phyloP scores from a whole-genome alignment of 2,888 invertebrate species.

The Microchrysa polita region DNA sequence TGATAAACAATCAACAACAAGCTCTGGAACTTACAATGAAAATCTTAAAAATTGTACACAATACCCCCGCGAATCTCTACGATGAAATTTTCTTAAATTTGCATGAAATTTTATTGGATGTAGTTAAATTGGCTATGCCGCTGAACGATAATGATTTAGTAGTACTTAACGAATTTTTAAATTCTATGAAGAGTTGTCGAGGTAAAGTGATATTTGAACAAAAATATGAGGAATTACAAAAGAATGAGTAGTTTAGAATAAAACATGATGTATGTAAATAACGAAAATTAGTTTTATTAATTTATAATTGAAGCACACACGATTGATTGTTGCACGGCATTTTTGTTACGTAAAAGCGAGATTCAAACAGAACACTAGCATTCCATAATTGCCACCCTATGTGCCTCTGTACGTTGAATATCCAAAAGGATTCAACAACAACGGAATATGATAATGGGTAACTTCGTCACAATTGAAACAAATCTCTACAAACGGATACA shows the following conservation, averaged over 20 bases:
- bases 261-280: no score
- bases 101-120: conserved; percentile 54
- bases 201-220: conserved; percentile 55
- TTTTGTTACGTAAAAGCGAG: no score
- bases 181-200: conserved; percentile 55
- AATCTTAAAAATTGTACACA: conserved; percentile 55
- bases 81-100: conserved; percentile 57
- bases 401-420: conserved; percentile 79
- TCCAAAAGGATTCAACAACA: conserved; percentile 77
- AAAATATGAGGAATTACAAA: conserved; percentile 52
- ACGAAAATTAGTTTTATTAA: no score
- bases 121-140: conserved; percentile 53
- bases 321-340: no score
- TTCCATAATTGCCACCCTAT: conserved; percentile 56
- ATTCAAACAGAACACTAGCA: no score
- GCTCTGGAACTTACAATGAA: conserved; percentile 55
- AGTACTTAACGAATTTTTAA: conserved; percentile 53
- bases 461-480: conserved; percentile 72
- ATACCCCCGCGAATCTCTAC: conserved; percentile 54
- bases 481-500: conserved; percentile 66
- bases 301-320: no score
- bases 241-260: neutral
- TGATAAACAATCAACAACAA: conserved; percentile 53
- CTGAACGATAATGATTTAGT: conserved; percentile 52
- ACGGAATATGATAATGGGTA: conserved; percentile 76